These are phyloP conservation scores for Tursiops truncatus DNA, from an alignment of 2,113 vertebrate genomes.

Conservation along the genomic window DNA sequence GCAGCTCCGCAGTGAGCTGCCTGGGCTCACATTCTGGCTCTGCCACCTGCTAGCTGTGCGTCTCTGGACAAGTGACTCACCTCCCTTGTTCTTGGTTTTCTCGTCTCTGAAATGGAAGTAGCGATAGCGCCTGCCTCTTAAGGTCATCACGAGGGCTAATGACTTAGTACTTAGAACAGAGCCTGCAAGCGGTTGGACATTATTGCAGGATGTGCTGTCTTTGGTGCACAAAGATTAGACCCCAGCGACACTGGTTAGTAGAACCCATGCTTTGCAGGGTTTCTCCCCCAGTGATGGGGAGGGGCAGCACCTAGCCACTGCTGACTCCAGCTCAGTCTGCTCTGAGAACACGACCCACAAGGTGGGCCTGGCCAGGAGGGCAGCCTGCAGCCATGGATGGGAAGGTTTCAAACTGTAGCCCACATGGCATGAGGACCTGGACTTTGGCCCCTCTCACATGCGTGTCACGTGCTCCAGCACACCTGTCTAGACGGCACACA, in stretches of 20 bases:
- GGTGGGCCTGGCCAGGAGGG: background rate
- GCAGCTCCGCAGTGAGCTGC: fast-evolving
- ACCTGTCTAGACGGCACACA: background rate
- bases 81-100: background rate
- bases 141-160: background rate
- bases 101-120: background rate
- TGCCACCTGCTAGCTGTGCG: background rate
- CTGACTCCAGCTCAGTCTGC: background rate
- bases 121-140: background rate
- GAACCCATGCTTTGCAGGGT: background rate
- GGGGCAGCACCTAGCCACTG: background rate
- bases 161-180: background rate
- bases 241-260: background rate
- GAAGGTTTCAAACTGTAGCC: background rate
- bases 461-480: background rate
- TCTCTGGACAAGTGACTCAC: background rate
- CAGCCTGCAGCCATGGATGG: fast-evolving
- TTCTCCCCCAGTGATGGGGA: background rate
- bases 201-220: fast-evolving
- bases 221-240: background rate
- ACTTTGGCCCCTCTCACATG: background rate
- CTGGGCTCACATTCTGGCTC: background rate
- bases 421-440: fast-evolving
- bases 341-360: background rate
- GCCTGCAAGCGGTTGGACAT: background rate